Evolutionary conservation across 2,888 invertebrate species (phyloP).

Genomic region (Lysandra bellargus): DNA sequence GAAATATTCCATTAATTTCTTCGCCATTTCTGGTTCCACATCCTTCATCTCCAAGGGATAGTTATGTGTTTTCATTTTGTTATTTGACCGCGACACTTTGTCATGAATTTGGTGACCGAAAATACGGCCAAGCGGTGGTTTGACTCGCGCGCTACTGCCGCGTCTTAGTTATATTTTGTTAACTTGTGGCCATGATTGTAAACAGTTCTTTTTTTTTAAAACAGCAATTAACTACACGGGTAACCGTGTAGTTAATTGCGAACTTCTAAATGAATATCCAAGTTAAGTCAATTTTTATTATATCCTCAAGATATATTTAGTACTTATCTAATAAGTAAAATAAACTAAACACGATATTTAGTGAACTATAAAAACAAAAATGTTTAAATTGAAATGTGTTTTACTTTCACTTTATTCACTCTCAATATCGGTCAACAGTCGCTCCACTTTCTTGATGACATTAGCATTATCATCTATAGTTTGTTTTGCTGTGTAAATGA

Average conservation of each 20-base stretch:
- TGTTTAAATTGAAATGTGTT: neutral
- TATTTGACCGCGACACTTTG: neutral
- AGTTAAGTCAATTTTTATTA: neutral
- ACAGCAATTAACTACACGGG: neutral
- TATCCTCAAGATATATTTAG: neutral
- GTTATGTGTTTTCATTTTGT: slow-evolving; percentile 22
- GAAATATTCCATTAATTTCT: slow-evolving; percentile 46
- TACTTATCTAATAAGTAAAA: neutral
- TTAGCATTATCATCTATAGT: neutral
- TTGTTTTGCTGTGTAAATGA: slow-evolving; percentile 14
- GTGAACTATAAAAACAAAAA: neutral
- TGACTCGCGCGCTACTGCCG: slow-evolving; percentile 8
- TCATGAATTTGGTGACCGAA: neutral
- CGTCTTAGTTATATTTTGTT: neutral
- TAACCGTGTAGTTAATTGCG: no score
- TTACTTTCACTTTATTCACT: slow-evolving; percentile 18
- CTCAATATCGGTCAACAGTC: slow-evolving; percentile 14
- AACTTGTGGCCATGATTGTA: slow-evolving; percentile 2
- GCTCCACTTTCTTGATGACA: slow-evolving; percentile 23
- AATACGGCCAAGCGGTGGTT: slow-evolving; percentile 2
- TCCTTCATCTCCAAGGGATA: slow-evolving; percentile 45
- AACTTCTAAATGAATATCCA: neutral
- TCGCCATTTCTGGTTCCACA: slow-evolving; percentile 44
- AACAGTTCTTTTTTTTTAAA: no score
- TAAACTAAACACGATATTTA: neutral